Percentiles rank a stretch among this genome's conserved stretches.
phyloP scores from a whole-genome alignment of 37 sponge, comb jelly and placozoan genomes.

The Beroe forskalii region DNA sequence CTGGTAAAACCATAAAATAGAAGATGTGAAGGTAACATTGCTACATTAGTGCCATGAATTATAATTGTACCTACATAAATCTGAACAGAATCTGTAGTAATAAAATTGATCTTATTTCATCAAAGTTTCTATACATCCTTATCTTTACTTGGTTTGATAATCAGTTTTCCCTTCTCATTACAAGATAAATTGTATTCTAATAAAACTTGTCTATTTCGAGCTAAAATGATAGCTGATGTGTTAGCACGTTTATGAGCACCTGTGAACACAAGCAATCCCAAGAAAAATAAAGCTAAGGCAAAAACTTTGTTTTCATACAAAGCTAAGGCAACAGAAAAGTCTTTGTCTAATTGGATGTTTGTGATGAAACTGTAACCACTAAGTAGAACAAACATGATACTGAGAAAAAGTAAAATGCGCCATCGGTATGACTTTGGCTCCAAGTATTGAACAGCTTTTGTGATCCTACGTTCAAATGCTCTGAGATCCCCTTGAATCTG shows the following conservation, averaged over 20 bases:
- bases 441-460: constrained; percentile 41
- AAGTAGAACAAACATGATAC: constrained; percentile 50
- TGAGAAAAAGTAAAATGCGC: background rate
- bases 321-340: constrained; percentile 6
- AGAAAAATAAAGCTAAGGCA: constrained; percentile 13
- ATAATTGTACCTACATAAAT: too few species aligned
- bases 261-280: constrained; percentile 30
- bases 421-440: constrained; percentile 61
- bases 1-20: too few species aligned
- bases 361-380: constrained; percentile 64
- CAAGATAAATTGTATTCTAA: constrained; percentile 62
- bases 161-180: constrained; percentile 56
- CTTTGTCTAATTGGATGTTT: constrained; percentile 23
- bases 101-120: too few species aligned
- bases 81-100: too few species aligned
- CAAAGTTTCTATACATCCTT: constrained; percentile 31
- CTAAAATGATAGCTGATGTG: constrained; percentile 47
- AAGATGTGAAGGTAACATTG: too few species aligned
- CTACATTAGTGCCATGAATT: too few species aligned
- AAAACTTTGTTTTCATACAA: constrained; percentile 61
- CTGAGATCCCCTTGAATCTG: constrained; percentile 48
- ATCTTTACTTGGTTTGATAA: constrained; percentile 53
- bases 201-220: constrained; percentile 56
- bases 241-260: constrained; percentile 59
- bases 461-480: constrained; percentile 56